Percentiles rank a stretch among this genome's conserved stretches.
These are phyloP conservation scores for Dendrocincla tyrannina DNA, from an alignment of 2,797 vertebrate species.

Conservation along the genomic window DNA sequence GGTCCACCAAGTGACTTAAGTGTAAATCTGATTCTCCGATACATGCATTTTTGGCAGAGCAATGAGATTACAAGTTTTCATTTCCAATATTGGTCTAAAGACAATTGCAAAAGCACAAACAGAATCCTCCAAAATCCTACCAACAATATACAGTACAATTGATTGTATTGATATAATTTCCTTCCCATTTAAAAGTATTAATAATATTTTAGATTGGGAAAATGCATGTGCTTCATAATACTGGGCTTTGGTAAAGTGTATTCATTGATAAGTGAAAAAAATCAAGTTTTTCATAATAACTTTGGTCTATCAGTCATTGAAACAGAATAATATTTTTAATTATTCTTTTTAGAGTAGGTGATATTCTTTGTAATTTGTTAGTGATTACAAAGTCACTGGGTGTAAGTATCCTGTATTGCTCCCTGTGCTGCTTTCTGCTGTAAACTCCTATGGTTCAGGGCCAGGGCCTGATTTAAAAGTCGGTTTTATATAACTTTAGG, in stretches of 20 bases:
- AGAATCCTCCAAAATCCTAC: background rate
- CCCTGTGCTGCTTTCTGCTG: background rate
- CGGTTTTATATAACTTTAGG: background rate
- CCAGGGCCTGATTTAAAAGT: background rate
- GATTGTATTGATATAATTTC: background rate
- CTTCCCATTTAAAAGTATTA: background rate
- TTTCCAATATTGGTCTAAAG: background rate
- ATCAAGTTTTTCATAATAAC: background rate
- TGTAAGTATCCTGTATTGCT: background rate
- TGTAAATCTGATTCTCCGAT: background rate
- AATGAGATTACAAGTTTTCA: background rate
- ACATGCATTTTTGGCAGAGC: background rate
- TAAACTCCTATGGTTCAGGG: background rate
- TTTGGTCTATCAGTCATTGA: background rate
- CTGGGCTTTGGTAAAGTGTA: background rate
- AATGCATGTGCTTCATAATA: background rate
- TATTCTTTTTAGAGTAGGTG: background rate
- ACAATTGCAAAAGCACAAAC: background rate
- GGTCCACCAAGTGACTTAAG: background rate
- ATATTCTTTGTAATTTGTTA: background rate
- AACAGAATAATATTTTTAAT: background rate
- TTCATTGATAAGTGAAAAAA: background rate
- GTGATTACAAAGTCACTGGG: background rate
- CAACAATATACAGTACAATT: background rate
- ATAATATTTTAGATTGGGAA: background rate